These are phyloP conservation scores for Tragelaphus strepsiceros DNA, from an alignment of 2,113 vertebrate genomes.

Conservation along the genomic window DNA sequence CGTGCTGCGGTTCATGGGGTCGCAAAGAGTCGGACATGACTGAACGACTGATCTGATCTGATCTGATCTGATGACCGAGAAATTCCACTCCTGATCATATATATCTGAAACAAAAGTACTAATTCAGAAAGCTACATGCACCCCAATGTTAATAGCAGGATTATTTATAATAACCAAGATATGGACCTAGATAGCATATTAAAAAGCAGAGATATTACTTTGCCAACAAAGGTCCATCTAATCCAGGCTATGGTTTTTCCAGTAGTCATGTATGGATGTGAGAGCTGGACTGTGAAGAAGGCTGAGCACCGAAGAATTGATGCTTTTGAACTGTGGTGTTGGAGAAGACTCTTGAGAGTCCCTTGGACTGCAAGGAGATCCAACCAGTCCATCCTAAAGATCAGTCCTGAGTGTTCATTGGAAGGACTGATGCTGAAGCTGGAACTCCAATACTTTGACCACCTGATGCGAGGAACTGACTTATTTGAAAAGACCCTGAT, in stretches of 20 bases:
- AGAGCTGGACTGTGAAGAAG: background rate
- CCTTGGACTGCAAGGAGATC: background rate
- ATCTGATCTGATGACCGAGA: background rate
- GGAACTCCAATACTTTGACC: background rate
- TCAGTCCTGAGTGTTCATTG: background rate
- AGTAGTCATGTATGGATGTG: background rate
- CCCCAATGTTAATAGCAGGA: background rate
- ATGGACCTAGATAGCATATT: background rate
- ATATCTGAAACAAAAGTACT: background rate
- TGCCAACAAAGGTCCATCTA: background rate
- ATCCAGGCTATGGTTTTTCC: background rate
- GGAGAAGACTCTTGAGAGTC: background rate
- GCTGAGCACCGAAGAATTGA: fast-evolving
- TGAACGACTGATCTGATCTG: too few relatives aligned
- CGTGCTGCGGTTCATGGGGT: too few relatives aligned
- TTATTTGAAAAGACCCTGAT: background rate
- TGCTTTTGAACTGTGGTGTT: background rate
- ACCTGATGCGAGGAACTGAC: background rate
- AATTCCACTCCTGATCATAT: background rate
- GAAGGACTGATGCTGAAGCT: background rate
- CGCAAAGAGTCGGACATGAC: too few relatives aligned
- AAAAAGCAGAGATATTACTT: background rate
- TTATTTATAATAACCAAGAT: background rate
- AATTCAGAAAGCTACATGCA: background rate
- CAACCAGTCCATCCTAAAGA: background rate